These are phyloP conservation scores for Lasioglossum marginatum DNA, from an alignment of 2,888 invertebrate genomes.

Conservation along the genomic window DNA sequence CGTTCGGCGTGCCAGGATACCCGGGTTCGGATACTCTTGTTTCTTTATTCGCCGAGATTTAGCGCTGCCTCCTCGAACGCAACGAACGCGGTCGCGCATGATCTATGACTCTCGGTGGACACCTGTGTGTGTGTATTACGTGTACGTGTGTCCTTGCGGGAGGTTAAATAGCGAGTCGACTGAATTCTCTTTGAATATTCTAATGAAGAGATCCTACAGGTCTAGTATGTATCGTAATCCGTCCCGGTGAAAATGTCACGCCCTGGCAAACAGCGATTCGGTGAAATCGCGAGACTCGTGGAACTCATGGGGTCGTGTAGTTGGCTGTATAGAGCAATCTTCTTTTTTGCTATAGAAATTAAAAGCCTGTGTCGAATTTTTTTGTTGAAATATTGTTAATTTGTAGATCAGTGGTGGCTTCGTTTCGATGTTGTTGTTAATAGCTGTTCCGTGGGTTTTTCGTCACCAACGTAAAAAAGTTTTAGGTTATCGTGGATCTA, in stretches of 20 bases:
- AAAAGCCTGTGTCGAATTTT: not conserved
- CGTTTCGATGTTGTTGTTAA: too few species aligned
- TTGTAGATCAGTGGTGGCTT: not conserved
- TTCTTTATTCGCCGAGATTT: not conserved
- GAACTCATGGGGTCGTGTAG: not conserved
- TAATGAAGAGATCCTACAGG: not conserved
- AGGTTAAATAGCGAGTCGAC: not conserved
- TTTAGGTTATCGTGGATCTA: not conserved
- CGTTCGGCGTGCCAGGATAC: not conserved
- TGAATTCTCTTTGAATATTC: not conserved
- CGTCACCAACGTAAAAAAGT: too few species aligned
- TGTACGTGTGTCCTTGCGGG: not conserved
- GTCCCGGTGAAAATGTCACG: not conserved
- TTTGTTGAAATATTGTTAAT: not conserved
- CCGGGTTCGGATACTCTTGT: not conserved
- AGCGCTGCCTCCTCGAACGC: not conserved
- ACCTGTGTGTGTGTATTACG: not conserved
- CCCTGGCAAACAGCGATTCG: not conserved
- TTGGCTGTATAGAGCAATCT: not conserved
- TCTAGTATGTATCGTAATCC: constrained; percentile 1
- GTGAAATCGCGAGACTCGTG: not conserved
- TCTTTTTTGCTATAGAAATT: not conserved
- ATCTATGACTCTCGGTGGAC: constrained; percentile 3
- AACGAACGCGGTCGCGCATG: not conserved
- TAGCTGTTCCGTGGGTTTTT: too few species aligned